Conservation (phyloP, 2,113 vertebrate species). For the cattle (Bos taurus) region ARS-UCD2.0 NC_037345.1:9976001-9976500, state of each 20-base stretch:
- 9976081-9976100: constrained; percentile 20
- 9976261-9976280: too few relatives aligned
- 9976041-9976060: not conserved
- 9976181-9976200: constrained; percentile 26
- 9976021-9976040: not conserved
- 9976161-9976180: constrained; percentile 40
- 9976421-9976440: not conserved
- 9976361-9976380: not conserved
- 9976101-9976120: constrained; percentile 20
- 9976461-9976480: not conserved
- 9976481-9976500: not conserved
- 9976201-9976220: not conserved
- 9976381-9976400: not conserved
- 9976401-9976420: not conserved
- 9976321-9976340: not conserved
- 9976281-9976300: not conserved
- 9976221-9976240: not conserved
- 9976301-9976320: not conserved
- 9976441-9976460: not conserved
- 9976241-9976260: not conserved
- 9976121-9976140: constrained; percentile 59
- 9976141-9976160: constrained; percentile 49
- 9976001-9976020: not conserved
- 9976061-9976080: constrained; percentile 10
- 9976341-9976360: not conserved